phyloP scores from a whole-genome alignment of 2,113 vertebrate genomes.

The Mastomys coucha region DNA sequence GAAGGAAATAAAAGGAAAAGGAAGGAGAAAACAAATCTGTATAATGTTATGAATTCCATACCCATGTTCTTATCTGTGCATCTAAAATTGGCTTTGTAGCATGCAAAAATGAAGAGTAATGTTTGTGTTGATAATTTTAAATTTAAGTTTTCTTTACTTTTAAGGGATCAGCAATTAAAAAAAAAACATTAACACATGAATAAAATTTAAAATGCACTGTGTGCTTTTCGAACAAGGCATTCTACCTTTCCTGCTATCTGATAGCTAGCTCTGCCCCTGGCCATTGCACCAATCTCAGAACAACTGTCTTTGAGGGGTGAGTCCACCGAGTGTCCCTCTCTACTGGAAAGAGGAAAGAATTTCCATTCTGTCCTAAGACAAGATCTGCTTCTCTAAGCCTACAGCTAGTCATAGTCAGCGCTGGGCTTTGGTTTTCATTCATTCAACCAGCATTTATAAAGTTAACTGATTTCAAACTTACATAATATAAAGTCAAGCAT shows the following conservation, averaged over 20 bases:
- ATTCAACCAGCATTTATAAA: not conserved
- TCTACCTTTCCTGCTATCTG: not conserved
- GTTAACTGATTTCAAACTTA: conserved; percentile 13
- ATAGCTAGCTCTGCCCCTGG: not conserved
- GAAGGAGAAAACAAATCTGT: not conserved
- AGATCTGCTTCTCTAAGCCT: not conserved
- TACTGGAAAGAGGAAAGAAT: not conserved
- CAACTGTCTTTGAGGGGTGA: not conserved
- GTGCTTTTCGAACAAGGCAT: not conserved
- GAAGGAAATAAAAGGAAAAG: no score
- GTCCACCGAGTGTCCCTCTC: not conserved
- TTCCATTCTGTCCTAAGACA: not conserved
- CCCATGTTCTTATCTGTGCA: not conserved
- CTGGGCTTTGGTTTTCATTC: not conserved
- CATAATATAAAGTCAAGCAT: not conserved
- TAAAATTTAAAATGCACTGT: not conserved
- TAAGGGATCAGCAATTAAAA: conserved; percentile 2
- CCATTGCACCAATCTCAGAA: not conserved
- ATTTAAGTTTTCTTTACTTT: conserved; percentile 38
- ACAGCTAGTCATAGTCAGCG: not conserved
- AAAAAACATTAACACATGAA: not conserved
- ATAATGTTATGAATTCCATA: not conserved
- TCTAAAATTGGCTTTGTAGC: not conserved
- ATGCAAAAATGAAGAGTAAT: conserved; percentile 27
- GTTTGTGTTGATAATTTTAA: not conserved